Base-by-base conservation (phyloP, 2,888 invertebrate genomes). In the Tubulanus polymorphus region DNA sequence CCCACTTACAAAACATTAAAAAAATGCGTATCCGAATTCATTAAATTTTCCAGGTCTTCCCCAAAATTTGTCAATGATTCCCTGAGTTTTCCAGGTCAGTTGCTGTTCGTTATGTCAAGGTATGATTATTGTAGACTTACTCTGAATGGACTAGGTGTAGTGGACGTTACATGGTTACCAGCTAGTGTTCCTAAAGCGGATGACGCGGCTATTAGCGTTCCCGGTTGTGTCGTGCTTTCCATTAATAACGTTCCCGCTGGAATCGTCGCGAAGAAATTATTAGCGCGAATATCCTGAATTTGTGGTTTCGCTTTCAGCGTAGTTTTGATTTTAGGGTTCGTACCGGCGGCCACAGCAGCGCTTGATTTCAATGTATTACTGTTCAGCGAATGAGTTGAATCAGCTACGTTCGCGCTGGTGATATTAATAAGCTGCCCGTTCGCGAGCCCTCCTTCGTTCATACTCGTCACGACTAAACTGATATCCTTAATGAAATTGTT, bases 391-490 rank as follows among this genome's bases (percentile, higher is more conserved):
- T 41, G 41, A 18, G 41, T 41, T 5, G 23, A 30, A 30, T 68
- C 67, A 32, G 63, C 60, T 15, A 68, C 50, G 53, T 67, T 70
- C 20, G 70, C 62, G 46, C 61, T 63, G 6, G 68, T 63, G 25
- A 71, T 66, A 56, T 70, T 71, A 18, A 73, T 62, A 57, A 65
- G 67, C 62, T 72, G 73, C 18, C 73, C 73, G 53, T 72, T 72
- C 37, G 70, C 60, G 45, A 68, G 49, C 18, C 67, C 63, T 32
- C 64, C 64, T 51, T 71, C 69, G 18, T 71, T 62, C 15, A 68
- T 66, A 6, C 70, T 68, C 37, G 71, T 68, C 35, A 72, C 48
- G 29, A 60, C 59, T 58, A 53, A 70, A 60, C 48, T 51, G 48
- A 65, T 56, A 50, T 67, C 68, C 56, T 71, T 70, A 51, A 66